Conservation (phyloP, 2,888 invertebrate species). For the Coleophora deauratella region DNA sequence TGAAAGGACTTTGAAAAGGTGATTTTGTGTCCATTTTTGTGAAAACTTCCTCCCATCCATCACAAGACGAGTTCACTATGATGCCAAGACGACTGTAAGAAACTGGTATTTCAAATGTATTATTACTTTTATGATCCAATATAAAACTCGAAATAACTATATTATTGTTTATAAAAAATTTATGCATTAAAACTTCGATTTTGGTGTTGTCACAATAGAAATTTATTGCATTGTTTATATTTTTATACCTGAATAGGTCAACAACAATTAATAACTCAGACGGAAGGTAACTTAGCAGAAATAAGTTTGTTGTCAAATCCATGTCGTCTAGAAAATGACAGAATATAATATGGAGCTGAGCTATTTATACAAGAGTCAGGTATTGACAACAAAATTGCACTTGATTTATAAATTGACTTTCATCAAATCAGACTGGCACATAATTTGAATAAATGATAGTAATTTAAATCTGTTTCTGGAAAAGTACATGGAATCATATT, state of each 20-base stretch:
- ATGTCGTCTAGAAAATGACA: slow-evolving; percentile 12
- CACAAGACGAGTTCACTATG: slow-evolving; percentile 39
- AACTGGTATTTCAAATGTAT: slow-evolving; percentile 14
- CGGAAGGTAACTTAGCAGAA: slow-evolving; percentile 17
- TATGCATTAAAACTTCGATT: slow-evolving; percentile 24
- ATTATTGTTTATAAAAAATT: slow-evolving; percentile 27
- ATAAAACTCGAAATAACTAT: slow-evolving; percentile 22
- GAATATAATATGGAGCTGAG: not conserved
- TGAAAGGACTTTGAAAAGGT: slow-evolving; percentile 34
- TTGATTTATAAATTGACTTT: slow-evolving; percentile 17
- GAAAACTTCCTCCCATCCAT: slow-evolving; percentile 34
- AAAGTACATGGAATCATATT: no score
- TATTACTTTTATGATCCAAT: slow-evolving; percentile 10
- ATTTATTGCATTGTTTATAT: slow-evolving; percentile 33
- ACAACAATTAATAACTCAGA: slow-evolving; percentile 25
- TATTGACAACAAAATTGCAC: slow-evolving; percentile 30
- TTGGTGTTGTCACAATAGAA: slow-evolving; percentile 32
- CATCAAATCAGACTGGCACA: slow-evolving; percentile 24
- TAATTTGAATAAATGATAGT: slow-evolving; percentile 20
- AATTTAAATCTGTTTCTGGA: slow-evolving; percentile 9
- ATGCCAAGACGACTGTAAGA: slow-evolving; percentile 33
- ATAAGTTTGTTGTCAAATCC: slow-evolving; percentile 13
- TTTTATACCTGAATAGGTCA: slow-evolving; percentile 43
- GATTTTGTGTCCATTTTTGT: slow-evolving; percentile 14
- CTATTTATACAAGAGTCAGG: not conserved